Base-by-base conservation (phyloP, 2,113 vertebrate genomes). In the Urocynchramus pylzowi region DNA sequence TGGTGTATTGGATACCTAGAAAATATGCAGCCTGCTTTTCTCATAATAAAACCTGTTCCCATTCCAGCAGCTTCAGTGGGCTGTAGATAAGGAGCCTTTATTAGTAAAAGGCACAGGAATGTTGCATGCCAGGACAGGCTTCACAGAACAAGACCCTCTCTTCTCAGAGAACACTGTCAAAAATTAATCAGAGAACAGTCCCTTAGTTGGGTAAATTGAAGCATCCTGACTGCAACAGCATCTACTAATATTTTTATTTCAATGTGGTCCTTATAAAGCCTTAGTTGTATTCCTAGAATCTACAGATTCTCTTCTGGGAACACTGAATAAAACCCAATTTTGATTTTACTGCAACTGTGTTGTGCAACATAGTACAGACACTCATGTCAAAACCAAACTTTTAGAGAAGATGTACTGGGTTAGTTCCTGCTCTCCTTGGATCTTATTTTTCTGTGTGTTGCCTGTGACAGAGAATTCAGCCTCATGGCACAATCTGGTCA, bases 301-400 rank as follows among this genome's bases (percentile, higher is more conserved):
- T 75, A 78, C 77, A 89, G 56, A 84, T 77, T 81, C 87, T 87
- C 90, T 96, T 71, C 88, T 95, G 90, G 79, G 60, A 96, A 90
- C 57, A 86, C 37, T 53, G 41, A 96, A 61, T 75, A 70, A 93
- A 93, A 81, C 47, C 41, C 60, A 89, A 39, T 89, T 56, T 94
- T 76, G 64, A 94, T 64, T 93, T 88, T 11, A 4, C 53, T 53
- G 52, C 69, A 89, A 70, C 21, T 52, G 28, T 89, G 88, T 71
- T 93, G 77, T 85, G 67, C 88, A 90, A 78, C 47, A 71, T 4
- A 49, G 80, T 30, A 67, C n/a, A 61, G 67, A 86, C 35, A 86
- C 64, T 69, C 73, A 56, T 79, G 61, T 87, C 82, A 90, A 93
- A 95, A 73, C 53, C 57, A 83, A 90, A 71, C 47, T 89, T 90